Base-by-base conservation (phyloP, 2,113 vertebrate species). In the Ahaetulla prasina region DNA sequence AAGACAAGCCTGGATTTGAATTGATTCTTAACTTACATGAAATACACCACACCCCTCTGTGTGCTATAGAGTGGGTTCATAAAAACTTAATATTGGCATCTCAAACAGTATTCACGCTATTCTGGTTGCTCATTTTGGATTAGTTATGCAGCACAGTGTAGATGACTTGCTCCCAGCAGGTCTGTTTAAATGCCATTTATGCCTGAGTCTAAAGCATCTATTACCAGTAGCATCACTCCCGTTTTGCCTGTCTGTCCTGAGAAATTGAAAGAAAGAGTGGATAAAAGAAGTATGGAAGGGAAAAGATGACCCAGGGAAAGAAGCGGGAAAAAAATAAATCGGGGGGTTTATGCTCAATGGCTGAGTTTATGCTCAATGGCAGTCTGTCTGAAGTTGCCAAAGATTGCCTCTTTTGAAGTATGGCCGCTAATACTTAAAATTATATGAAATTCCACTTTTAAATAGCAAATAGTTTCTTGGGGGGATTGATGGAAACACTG, bases 401-500 rank as follows among this genome's bases (percentile, higher is more conserved):
- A 85, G 80, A 47, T 10, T 45, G 80, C 80, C 22, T 3, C 39
- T 23, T 85, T 45, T 85, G 39, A 45, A 25, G 80, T 45, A 85
- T 16, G 12, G 39, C 39, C 10, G 8, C 43, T 85, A 47, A 23
- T 85, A 85, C 8, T 85, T 85, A 47, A 85, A 45, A 45, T 47
- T 47, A 43, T 25, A 85, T 25, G 8, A 45, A 85, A 23, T 47
- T 47, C 84, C 20, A 45, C 9, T 85, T 45, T 10, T 85, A 47
- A 25, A 47, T 45, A 23, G 84, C 4, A 4, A 43, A 23, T 7
- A 93, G 92, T 92, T 93, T 80, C 94, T 94, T 49, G 89, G 50
- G 45, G 45, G 94, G 95, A 74, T 91, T 94, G 93, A 68, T 94
- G 91, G 20, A 91, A 49, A 52, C 45, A 54, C 96, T 87, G 95